A percentile compares a stretch with the other conserved stretches of the same genome.
Conservation (phyloP, 2,888 invertebrate genomes). For the Hirtodrosophila histrioides region DNA sequence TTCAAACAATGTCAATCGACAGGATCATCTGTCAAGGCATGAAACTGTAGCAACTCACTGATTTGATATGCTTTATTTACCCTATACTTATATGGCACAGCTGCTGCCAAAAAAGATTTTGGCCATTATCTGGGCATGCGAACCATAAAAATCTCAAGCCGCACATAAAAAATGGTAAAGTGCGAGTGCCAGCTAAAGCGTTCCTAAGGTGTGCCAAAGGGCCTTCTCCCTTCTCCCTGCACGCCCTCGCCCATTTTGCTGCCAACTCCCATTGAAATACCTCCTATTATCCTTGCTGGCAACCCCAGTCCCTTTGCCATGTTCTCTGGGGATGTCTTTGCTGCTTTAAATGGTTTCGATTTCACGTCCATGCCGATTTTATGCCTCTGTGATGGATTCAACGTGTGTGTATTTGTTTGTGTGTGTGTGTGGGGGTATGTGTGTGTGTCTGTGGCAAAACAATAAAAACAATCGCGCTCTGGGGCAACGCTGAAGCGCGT, state of each 20-base stretch:
- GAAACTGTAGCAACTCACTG: not conserved
- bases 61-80: not conserved
- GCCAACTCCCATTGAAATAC: conserved; percentile 8
- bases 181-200: conserved; percentile 24
- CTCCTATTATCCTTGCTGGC: not conserved
- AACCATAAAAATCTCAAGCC: conserved; percentile 55
- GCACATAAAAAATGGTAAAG: conserved; percentile 40
- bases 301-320: not conserved
- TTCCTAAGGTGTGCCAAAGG: conserved; percentile 37
- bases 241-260: not conserved
- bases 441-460: conserved; percentile 45
- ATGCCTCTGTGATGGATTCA: conserved; percentile 64
- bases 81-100: conserved; percentile 10
- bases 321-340: conserved; percentile 47
- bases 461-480: conserved; percentile 68
- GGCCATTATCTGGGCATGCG: conserved; percentile 41
- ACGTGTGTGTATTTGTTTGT: conserved; percentile 9
- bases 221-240: not conserved
- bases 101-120: conserved; percentile 36
- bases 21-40: not conserved
- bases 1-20: no score
- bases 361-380: conserved; percentile 57
- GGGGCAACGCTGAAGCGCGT: conserved; percentile 44
- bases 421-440: conserved; percentile 9
- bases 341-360: conserved; percentile 68